A percentile compares a stretch with the other conserved stretches of the same genome.
phyloP scores from a whole-genome alignment of 1,140 invertebrate genomes.

The Metopolophium dirhodum region DNA sequence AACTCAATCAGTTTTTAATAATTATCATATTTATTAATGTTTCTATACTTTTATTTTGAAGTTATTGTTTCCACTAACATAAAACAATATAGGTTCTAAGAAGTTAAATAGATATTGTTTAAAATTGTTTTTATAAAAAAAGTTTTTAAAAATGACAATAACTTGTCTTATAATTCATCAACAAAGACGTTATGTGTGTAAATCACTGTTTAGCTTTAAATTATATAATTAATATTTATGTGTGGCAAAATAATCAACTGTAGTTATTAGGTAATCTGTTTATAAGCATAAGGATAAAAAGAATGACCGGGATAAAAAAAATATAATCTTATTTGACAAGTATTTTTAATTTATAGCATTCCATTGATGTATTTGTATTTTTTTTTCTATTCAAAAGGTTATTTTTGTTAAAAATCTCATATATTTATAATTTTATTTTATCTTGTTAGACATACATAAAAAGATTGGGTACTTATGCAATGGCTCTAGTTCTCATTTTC shows the following conservation, averaged over 20 bases:
- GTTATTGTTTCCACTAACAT: background rate
- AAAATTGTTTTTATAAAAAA: slow-evolving; percentile 9
- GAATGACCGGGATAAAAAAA: background rate
- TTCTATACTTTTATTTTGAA: background rate
- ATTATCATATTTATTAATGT: background rate
- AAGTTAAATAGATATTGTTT: slow-evolving; percentile 17
- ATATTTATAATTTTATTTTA: background rate
- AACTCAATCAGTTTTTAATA: slow-evolving; percentile 15
- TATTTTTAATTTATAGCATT: slow-evolving; percentile 32
- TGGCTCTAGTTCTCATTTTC: background rate
- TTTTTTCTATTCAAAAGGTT: background rate
- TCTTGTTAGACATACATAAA: background rate
- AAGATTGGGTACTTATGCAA: background rate
- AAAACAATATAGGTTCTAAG: background rate
- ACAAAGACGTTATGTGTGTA: background rate
- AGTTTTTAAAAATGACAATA: background rate
- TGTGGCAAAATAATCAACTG: slow-evolving; percentile 17
- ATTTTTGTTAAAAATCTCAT: slow-evolving; percentile 18
- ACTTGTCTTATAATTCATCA: background rate
- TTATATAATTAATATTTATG: background rate
- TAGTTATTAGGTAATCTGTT: background rate
- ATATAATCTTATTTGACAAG: background rate
- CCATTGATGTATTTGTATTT: background rate
- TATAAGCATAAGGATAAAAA: background rate
- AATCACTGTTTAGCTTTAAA: background rate